phyloP scores from a whole-genome alignment of 2,888 invertebrate genomes.

The Lissonota sp. region DNA sequence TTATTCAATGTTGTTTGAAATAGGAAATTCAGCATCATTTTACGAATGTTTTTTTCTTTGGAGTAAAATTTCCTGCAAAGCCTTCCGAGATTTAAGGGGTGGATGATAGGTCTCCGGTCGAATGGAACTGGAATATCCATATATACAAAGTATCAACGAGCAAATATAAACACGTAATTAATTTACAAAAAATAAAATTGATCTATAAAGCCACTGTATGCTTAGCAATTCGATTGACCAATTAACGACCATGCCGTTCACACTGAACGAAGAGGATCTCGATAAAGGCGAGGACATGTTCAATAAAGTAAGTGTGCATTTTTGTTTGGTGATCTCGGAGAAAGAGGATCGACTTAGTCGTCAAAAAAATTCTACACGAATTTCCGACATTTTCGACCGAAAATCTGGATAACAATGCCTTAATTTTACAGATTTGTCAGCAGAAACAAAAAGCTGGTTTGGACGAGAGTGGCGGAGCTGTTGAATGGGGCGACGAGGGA shows the following conservation, averaged over 20 bases:
- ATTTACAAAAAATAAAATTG: slow-evolving; percentile 13
- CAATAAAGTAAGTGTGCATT: slow-evolving; percentile 85
- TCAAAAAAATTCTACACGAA: too few species aligned
- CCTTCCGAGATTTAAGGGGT: too few species aligned
- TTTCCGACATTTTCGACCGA: too few species aligned
- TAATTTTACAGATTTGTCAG: slow-evolving; percentile 73
- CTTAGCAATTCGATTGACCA: slow-evolving; percentile 81
- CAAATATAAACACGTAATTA: background rate
- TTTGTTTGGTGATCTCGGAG: too few species aligned
- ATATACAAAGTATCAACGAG: background rate
- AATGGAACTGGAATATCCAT: too few species aligned
- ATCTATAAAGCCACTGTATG: slow-evolving; percentile 66
- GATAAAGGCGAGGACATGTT: slow-evolving; percentile 86
- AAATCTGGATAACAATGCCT: too few species aligned
- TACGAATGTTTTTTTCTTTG: too few species aligned
- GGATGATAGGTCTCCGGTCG: too few species aligned
- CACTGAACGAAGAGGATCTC: slow-evolving; percentile 84
- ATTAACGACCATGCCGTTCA: slow-evolving; percentile 82
- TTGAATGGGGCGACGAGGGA: slow-evolving; percentile 84
- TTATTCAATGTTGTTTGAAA: too few species aligned
- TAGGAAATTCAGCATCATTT: too few species aligned
- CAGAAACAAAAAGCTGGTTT: slow-evolving; percentile 78
- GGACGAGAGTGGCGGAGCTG: slow-evolving; percentile 73
- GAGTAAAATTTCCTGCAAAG: too few species aligned
- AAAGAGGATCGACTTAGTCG: too few species aligned